Conservation (phyloP, 2,888 invertebrate genomes). For the Oscheius sp. region DNA sequence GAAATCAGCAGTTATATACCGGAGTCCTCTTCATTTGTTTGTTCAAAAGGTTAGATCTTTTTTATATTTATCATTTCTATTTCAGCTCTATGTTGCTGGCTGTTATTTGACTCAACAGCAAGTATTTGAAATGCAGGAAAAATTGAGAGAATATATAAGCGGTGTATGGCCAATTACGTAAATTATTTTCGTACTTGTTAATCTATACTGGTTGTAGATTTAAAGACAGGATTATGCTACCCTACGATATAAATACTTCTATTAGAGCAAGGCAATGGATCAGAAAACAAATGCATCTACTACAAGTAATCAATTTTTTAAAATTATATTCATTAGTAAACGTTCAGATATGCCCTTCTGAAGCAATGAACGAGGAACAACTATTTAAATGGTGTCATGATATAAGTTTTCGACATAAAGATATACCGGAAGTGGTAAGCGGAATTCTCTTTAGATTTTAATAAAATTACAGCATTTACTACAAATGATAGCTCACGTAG, state of each 20-base stretch:
- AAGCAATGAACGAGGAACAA: neutral
- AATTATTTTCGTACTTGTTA: neutral
- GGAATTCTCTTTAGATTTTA: neutral
- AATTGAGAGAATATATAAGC: conserved; percentile 9
- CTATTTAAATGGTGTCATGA: conserved; percentile 32
- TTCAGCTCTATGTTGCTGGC: conserved; percentile 12
- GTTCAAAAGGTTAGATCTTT: neutral
- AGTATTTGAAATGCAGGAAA: conserved; percentile 14
- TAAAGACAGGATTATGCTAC: neutral
- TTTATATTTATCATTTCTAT: neutral
- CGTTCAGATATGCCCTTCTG: conserved; percentile 38
- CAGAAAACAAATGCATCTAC: conserved; percentile 32
- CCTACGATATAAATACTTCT: conserved; percentile 32
- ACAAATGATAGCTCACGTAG: conserved; percentile 35
- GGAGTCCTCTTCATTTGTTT: conserved; percentile 13
- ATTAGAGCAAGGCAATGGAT: conserved; percentile 29
- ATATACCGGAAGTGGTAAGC: conserved; percentile 39
- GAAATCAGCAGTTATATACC: neutral
- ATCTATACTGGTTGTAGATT: neutral
- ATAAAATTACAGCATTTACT: conserved; percentile 36
- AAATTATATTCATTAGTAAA: neutral
- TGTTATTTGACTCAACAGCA: conserved; percentile 16
- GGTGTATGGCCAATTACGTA: neutral
- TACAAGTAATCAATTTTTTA: conserved; percentile 21
- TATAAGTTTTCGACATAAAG: conserved; percentile 29